These are phyloP conservation scores for Eristalis pertinax DNA, from an alignment of 2,888 invertebrate genomes.

Conservation along the genomic window DNA sequence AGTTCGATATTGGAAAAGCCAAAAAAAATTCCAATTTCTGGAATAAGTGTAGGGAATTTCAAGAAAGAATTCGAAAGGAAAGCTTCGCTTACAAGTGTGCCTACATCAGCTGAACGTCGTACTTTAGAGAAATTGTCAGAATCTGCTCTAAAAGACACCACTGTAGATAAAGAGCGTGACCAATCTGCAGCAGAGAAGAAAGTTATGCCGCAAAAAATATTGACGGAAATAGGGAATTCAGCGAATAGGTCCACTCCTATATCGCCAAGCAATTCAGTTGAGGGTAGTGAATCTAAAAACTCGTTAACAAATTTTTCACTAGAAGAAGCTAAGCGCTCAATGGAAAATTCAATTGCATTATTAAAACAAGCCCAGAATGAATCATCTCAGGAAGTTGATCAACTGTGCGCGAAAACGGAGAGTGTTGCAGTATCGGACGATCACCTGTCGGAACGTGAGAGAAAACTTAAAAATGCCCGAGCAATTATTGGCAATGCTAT, in stretches of 20 bases:
- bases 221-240: conserved; percentile 20
- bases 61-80: conserved; percentile 93
- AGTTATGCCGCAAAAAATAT: conserved; percentile 69
- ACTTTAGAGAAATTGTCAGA: conserved; percentile 73
- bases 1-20: conserved; percentile 83
- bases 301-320: conserved; percentile 82
- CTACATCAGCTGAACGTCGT: conserved; percentile 79
- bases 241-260: conserved; percentile 56
- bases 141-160: conserved; percentile 74
- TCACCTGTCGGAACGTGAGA: conserved; percentile 82
- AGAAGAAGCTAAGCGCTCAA: conserved; percentile 83
- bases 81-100: conserved; percentile 84
- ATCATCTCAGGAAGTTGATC: conserved; percentile 80
- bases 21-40: conserved; percentile 91
- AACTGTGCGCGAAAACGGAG: conserved; percentile 80
- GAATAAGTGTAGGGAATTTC: conserved; percentile 92
- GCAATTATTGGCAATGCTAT: conserved; percentile 89
- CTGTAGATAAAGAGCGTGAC: conserved; percentile 21
- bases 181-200: conserved; percentile 75
- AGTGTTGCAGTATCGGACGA: conserved; percentile 78
- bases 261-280: conserved; percentile 73
- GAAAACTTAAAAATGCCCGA: conserved; percentile 86
- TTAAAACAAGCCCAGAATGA: conserved; percentile 82
- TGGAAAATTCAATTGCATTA: conserved; percentile 86
- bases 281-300: conserved; percentile 84